Evolutionary conservation across 2,888 invertebrate species (phyloP).

Genomic region (Fabriciana adippe): DNA sequence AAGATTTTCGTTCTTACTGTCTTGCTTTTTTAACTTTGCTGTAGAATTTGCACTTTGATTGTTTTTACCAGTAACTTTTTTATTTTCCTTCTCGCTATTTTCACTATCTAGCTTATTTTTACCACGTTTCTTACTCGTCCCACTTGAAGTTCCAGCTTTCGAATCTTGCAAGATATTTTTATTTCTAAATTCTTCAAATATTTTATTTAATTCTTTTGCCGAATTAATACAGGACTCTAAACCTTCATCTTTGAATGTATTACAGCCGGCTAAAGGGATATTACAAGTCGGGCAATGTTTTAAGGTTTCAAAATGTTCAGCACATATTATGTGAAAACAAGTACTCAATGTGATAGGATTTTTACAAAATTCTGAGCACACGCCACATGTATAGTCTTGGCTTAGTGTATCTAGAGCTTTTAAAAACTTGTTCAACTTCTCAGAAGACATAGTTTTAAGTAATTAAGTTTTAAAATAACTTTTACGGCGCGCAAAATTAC

Average conservation of each 20-base stretch:
- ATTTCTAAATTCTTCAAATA: conserved; percentile 51
- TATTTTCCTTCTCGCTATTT: conserved; percentile 37
- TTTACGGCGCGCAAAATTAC: conserved; percentile 16
- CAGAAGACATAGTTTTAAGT: conserved; percentile 48
- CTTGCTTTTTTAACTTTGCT: conserved; percentile 29
- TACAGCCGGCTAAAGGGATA: conserved; percentile 52
- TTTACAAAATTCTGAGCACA: conserved; percentile 62
- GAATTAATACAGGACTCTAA: conserved; percentile 56
- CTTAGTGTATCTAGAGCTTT: conserved; percentile 64
- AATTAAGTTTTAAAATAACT: conserved; percentile 5
- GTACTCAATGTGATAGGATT: conserved; percentile 67
- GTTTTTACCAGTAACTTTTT: conserved; percentile 20
- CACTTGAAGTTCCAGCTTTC: conserved; percentile 35
- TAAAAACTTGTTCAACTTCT: conserved; percentile 56
- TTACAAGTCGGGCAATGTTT: conserved; percentile 62
- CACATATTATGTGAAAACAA: conserved; percentile 72
- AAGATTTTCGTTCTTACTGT: conserved; percentile 41
- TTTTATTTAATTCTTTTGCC: conserved; percentile 52
- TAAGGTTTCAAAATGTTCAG: conserved; percentile 57
- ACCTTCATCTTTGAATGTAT: conserved; percentile 53
- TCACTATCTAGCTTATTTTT: conserved; percentile 26
- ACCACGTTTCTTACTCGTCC: conserved; percentile 33
- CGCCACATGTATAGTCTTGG: conserved; percentile 61
- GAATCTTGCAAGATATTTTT: conserved; percentile 38
- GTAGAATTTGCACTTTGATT: conserved; percentile 21